phyloP scores from a whole-genome alignment of 64 coral and sea anemone genomes.

The Pocillopora verrucosa region DNA sequence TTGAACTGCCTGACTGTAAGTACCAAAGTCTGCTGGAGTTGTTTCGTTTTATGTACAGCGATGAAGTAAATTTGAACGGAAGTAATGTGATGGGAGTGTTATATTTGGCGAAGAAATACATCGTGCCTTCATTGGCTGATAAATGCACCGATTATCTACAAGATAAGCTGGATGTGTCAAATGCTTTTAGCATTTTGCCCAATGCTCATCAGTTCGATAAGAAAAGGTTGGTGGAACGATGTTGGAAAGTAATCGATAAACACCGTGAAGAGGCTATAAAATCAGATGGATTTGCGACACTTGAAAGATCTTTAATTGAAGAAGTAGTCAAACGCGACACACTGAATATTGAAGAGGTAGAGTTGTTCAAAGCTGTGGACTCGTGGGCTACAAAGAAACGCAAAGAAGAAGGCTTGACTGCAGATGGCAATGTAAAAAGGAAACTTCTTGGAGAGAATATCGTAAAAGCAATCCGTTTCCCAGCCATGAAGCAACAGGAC shows the following conservation, averaged over 20 bases:
- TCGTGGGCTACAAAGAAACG: conserved; percentile 7
- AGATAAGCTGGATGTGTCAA: not conserved
- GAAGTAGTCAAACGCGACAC: not conserved
- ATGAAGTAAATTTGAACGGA: conserved; percentile 5
- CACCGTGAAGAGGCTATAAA: not conserved
- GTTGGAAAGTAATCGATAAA: conserved; percentile 8
- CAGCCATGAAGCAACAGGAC: conserved; percentile 7
- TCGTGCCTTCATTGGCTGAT: not conserved
- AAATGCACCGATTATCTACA: not conserved
- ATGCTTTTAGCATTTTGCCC: not conserved
- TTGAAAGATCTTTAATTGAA: conserved; percentile 23
- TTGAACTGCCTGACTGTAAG: conserved; percentile 35
- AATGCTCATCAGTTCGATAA: not conserved
- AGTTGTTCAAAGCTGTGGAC: not conserved
- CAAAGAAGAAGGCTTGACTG: not conserved
- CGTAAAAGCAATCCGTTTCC: conserved; percentile 1
- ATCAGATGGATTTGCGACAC: conserved; percentile 9
- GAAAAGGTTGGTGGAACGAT: not conserved
- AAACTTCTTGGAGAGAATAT: conserved; percentile 9
- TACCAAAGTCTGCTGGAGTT: conserved; percentile 21
- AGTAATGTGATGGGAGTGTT: conserved; percentile 41
- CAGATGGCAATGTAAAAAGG: not conserved
- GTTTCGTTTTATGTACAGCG: conserved; percentile 32
- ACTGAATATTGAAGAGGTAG: not conserved
- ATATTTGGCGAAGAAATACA: conserved; percentile 38